Percentiles rank a stretch among this genome's conserved stretches.
These are phyloP conservation scores for Himantopus leucocephalus DNA, from an alignment of 2,113 vertebrate species.

Conservation along the genomic window DNA sequence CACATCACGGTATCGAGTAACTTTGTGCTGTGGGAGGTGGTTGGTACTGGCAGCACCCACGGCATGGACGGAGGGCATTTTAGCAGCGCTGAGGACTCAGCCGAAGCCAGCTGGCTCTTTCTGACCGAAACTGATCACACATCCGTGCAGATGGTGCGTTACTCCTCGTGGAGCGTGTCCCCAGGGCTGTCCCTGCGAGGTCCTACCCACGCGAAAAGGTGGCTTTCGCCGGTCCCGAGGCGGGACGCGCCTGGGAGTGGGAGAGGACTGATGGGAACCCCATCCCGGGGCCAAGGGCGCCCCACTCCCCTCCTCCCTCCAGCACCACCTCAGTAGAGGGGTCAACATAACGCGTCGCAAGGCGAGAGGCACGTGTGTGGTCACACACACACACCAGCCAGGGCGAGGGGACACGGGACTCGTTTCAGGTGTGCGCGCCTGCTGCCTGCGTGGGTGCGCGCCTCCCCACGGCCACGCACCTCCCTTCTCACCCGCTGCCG, in stretches of 20 bases:
- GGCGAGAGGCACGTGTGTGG: background rate
- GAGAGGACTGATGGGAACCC: background rate
- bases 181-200: background rate
- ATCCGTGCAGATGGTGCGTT: background rate
- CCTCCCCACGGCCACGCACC: background rate
- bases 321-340: background rate
- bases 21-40: background rate
- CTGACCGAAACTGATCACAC: background rate
- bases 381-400: background rate
- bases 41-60: background rate
- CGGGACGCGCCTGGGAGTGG: background rate
- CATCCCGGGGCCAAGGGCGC: no score
- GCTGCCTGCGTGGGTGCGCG: background rate
- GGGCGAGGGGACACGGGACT: background rate
- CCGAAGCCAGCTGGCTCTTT: conserved; percentile 11
- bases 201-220: background rate
- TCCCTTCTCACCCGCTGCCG: background rate
- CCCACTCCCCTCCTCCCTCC: background rate
- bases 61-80: background rate
- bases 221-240: background rate
- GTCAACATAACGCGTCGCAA: fast-evolving
- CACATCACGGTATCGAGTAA: background rate
- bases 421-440: background rate
- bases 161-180: background rate
- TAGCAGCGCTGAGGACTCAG: background rate